Base-by-base conservation (phyloP, 2,113 vertebrate genomes). In the rabbit (Oryctolagus cuniculus) region DNA sequence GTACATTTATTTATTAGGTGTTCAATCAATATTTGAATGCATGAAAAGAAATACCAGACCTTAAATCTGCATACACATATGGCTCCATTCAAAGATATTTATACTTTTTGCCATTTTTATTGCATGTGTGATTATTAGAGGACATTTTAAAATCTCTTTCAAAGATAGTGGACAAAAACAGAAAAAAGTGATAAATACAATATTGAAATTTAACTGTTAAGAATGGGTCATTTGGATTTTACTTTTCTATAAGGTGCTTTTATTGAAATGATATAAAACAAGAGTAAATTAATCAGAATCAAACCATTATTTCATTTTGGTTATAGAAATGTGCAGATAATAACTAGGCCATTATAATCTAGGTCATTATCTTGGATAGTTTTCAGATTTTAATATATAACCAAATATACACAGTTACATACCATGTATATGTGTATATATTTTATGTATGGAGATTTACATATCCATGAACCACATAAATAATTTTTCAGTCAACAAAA, bases 71-170 rank as follows among this genome's bases (percentile, higher is more conserved):
- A 78, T 21, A 61, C 5, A 67, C 78, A 38, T 63, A 64, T 27
- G 44, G 6, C 27, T 53, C 31, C 51, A 88, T 36, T 74, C 66
- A 51, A 63, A 44, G 19, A 36, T 74, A 82, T 70, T 79, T 73
- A 49, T 81, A 83, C 6, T 44, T 88, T 36, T 70, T 67, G 2
- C 66, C 36, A 64, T 89, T 89, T 94, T 77, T 67, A 11, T 55
- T 91, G 4, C 2, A 67, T 10, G 44, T 77, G 4, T 91, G 83
- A 89, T 36, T 91, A 73, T 58, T 91, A 89, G 25, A 93, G 91
- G 69, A 63, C 66, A 24, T 49, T 55, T 82, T 49, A 31, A 53
- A 49, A 58, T 89, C 22, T 74, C 69, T 51, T 21, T 70, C 27
- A 38, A 86, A 79, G 36, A 74, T 1, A 75, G 34, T 51, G 73